A percentile compares a stretch with the other conserved stretches of the same genome.
These are phyloP conservation scores for Tyto alba DNA, from an alignment of 2,113 vertebrate genomes.

Conservation along the genomic window DNA sequence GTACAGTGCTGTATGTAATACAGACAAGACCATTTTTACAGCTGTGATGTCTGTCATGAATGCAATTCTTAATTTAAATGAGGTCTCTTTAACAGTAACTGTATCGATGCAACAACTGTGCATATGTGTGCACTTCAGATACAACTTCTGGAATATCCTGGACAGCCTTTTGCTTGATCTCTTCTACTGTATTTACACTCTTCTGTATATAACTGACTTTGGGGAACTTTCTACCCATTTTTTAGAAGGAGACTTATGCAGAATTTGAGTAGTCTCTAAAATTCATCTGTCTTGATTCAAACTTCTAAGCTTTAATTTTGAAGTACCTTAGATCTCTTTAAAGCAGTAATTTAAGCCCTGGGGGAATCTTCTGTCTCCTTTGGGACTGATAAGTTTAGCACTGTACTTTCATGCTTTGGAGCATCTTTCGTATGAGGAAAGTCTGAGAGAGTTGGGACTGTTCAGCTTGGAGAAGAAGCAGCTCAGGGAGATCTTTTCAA, in stretches of 20 bases:
- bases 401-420: background rate
- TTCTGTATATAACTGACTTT: background rate
- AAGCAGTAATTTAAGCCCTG: background rate
- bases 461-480: background rate
- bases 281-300: background rate
- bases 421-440: background rate
- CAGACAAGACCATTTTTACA: background rate
- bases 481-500: background rate
- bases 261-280: background rate
- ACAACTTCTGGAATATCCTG: background rate
- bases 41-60: background rate
- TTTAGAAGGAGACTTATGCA: background rate
- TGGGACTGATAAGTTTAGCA: background rate
- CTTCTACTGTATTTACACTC: background rate
- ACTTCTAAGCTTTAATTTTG: constrained; percentile 11
- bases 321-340: background rate
- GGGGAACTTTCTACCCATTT: background rate
- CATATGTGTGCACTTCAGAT: background rate
- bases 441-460: background rate
- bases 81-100: background rate
- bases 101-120: background rate
- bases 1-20: background rate
- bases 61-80: background rate
- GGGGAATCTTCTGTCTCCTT: background rate
- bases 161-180: background rate